phyloP scores from a whole-genome alignment of 2,888 invertebrate genomes.

The Pyrochroa serraticornis region DNA sequence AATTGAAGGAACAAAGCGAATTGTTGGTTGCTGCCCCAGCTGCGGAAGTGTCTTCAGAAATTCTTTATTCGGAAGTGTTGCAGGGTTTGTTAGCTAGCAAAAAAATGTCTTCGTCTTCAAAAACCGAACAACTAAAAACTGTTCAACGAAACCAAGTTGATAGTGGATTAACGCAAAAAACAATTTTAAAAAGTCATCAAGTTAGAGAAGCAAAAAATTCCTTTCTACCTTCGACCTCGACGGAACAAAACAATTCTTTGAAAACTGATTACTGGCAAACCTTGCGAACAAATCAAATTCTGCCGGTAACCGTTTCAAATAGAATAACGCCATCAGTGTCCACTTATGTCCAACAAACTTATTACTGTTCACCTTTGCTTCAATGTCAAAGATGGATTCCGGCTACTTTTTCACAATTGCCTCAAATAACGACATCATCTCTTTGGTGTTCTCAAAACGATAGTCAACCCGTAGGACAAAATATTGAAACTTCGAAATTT shows the following conservation, averaged over 20 bases:
- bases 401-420: conserved; percentile 2
- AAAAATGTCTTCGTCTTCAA: conserved; percentile 13
- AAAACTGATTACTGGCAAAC: not conserved
- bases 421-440: too few relatives aligned
- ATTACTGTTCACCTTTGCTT: conserved; percentile 24
- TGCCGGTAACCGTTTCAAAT: not conserved
- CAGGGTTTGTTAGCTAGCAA: conserved; percentile 44
- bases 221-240: not conserved
- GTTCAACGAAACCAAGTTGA: not conserved
- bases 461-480: not conserved
- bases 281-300: not conserved
- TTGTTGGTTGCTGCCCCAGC: conserved; percentile 18
- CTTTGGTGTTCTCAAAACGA: conserved; percentile 2
- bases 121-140: conserved; percentile 5
- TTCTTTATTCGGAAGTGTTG: conserved; percentile 53
- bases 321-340: not conserved
- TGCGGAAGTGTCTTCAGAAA: conserved; percentile 27
- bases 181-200: conserved; percentile 2
- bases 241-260: not conserved
- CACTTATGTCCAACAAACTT: conserved; percentile 24
- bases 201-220: not conserved
- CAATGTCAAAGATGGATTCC: conserved; percentile 29
- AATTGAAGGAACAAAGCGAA: conserved; percentile 39
- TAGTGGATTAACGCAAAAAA: conserved; percentile 7
- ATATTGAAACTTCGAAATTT: conserved; percentile 21